These are phyloP conservation scores for Plagodis dolabraria DNA, from an alignment of 2,888 invertebrate genomes.

Conservation along the genomic window DNA sequence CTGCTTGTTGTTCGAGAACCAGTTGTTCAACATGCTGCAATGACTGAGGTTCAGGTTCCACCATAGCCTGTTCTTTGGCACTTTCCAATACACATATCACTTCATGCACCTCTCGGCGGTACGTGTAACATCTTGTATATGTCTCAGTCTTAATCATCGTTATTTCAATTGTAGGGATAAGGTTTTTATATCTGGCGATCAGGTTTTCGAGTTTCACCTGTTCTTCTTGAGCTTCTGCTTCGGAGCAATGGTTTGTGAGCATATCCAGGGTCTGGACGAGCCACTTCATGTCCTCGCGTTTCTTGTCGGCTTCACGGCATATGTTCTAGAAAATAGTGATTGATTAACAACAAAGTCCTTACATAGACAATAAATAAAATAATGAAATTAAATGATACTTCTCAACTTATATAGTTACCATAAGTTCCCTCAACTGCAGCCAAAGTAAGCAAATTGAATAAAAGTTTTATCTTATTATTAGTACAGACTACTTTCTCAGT, in stretches of 20 bases:
- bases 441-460: constrained; percentile 33
- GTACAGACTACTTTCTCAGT: not conserved
- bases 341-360: not conserved
- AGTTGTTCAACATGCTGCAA: constrained; percentile 90
- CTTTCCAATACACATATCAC: constrained; percentile 91
- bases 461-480: constrained; percentile 6
- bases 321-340: constrained; percentile 86
- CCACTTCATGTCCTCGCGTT: constrained; percentile 98
- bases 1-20: constrained; percentile 92
- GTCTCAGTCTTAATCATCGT: constrained; percentile 97
- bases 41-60: constrained; percentile 88
- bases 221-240: constrained; percentile 91
- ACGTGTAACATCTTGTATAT: constrained; percentile 96
- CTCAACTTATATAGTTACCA: constrained; percentile 34
- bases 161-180: constrained; percentile 96
- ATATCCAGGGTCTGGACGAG: constrained; percentile 95
- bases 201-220: constrained; percentile 92
- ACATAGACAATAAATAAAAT: not conserved
- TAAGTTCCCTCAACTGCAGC: constrained; percentile 42
- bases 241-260: constrained; percentile 92
- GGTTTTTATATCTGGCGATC: constrained; percentile 94
- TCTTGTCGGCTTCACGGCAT: constrained; percentile 95
- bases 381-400: not conserved
- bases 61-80: constrained; percentile 89
- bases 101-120: constrained; percentile 94